Evolutionary conservation across 2,888 invertebrate species (phyloP).

Genomic region (Morinoia aosen): DNA sequence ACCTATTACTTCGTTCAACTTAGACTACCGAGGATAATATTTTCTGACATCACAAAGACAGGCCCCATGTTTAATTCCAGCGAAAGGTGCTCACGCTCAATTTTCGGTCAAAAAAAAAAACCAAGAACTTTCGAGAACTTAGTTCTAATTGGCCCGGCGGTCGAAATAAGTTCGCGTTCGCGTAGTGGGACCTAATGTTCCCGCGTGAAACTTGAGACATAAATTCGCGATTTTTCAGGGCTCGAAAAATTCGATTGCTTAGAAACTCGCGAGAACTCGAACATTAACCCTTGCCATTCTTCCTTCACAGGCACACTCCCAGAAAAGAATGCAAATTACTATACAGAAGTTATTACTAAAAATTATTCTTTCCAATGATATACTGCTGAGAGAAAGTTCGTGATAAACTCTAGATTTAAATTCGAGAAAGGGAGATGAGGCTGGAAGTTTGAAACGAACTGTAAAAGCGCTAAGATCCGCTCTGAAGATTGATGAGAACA

Average conservation of each 20-base stretch:
- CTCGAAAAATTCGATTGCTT: not conserved
- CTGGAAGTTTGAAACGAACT: no score
- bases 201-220: not conserved
- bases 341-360: not conserved
- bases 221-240: not conserved
- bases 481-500: no score
- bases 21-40: not conserved
- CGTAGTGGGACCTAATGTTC: not conserved
- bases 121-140: not conserved
- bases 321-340: not conserved
- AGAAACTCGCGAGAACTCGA: not conserved
- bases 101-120: not conserved
- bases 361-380: not conserved
- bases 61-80: not conserved
- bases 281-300: not conserved
- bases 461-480: no score
- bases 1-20: no score
- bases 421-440: no score
- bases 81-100: not conserved
- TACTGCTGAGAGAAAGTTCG: no score
- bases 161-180: not conserved
- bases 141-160: not conserved
- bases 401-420: no score
- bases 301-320: not conserved
- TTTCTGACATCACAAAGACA: not conserved